Base-by-base conservation (phyloP, 2,113 vertebrate species). In the Periophthalmodon schlosseri region DNA sequence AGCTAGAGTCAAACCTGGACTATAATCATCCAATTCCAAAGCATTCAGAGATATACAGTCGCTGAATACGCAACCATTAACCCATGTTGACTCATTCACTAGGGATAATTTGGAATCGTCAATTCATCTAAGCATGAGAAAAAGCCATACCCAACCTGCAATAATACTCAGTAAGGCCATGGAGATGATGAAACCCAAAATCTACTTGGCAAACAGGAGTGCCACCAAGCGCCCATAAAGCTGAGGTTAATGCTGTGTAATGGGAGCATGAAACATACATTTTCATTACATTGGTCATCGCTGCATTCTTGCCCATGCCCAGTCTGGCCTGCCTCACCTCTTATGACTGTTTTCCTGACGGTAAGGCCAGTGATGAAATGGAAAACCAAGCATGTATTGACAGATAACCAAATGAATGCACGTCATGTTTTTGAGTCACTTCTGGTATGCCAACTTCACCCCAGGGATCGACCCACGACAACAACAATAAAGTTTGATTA, bases 341-440 rank as follows among this genome's bases (percentile, higher is more conserved):
- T 18, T 50, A 28, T 58, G 20, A 16, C 16, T 54, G 9, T 68
- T 2, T 72, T 44, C 0, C 16, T 61, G 70, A 81, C 74, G 67
- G 16, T 33, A 67, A 14, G 21, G 15, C 57, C 57, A 28, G 5
- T 28, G 57, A 77, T 63, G 72, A 73, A 74, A 18, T 54, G 47
- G 44, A 76, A 78, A 85, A 46, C 0, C 23, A 58, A 70, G 63
- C 84, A 72, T 73, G 76, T 76, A 77, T 65, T 71, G 69, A 77
- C 81, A 83, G 54, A 49, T 79, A 63, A 71, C 39, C 23, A 24
- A 69, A 69, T 71, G 0, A 69, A 23, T 77, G 49, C 14, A 54
- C 57, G 13, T 63, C 34, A 58, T 20, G 33, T 49, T 78, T 44
- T 85, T 54, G 75, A 68, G 44, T 84, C 72, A 80, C 57, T 15